Base-by-base conservation (phyloP, 2,888 invertebrate genomes). In the Meghimatium bilineatum region DNA sequence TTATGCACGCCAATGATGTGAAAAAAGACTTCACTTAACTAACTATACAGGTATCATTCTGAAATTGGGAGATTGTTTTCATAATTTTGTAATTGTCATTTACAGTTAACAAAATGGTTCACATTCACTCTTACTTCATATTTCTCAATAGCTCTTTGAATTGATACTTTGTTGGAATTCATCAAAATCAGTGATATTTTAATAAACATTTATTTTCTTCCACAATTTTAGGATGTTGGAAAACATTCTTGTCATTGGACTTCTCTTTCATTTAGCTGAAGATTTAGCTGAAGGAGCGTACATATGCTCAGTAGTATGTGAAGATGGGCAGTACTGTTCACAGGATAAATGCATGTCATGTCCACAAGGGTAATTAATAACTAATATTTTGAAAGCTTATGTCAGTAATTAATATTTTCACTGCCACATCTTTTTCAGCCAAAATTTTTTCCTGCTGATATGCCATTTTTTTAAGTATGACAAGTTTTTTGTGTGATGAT, bases 281-380 rank as follows among this genome's bases (percentile, higher is more conserved):
- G 34, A 20, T 34, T 34, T 67, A 17, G 34, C 34, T 34, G 67
- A 34, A 34, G 34, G 34, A 20, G 2, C 34, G 17, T 67, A 8
- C 14, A 34, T 67, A 10, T 67, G 67, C 20, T 34, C 34, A 34
- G 23, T 8, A 67, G 20, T 34, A 34, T 67, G 67, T 67, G 67
- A 67, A 34, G 34, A 34, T 8, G 67, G 67, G 34, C 34, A 67
- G 17, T 67, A 67, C 34, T 67, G 67, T 34, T 32, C 17, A 34
- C 34, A 34, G 34, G 34, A 67, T 6, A 20, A 67, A 34, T 67
- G 67, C 67, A 34, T 34, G 14, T 20, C 67, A 67, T 67, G 67
- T 67, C 67, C 67, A 67, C 12, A 67, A 34, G 67, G 67, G 67
- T 67, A 67, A 67, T 20, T 67, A 67, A 34, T 67, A 67, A 67